Evolutionary conservation across 2,888 invertebrate species (phyloP).

Genomic region (Nomada lathburiana): DNA sequence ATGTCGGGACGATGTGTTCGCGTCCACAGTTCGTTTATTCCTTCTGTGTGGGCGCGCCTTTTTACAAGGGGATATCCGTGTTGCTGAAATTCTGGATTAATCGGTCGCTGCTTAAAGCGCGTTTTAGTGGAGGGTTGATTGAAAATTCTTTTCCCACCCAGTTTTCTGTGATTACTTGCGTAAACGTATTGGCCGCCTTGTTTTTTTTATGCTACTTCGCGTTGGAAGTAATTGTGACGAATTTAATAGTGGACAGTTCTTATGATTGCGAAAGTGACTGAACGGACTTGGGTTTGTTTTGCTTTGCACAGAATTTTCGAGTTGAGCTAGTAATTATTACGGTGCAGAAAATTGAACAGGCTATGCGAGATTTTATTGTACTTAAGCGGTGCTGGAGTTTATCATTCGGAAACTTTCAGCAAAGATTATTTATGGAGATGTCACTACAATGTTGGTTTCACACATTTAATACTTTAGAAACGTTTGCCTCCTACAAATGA

Average conservation of each 20-base stretch:
- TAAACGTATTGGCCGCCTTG: too few species aligned
- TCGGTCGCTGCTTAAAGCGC: not conserved
- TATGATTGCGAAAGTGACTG: too few species aligned
- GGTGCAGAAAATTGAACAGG: too few species aligned
- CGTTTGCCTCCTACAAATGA: not conserved
- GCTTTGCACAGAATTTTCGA: too few species aligned
- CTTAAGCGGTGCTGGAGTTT: too few species aligned
- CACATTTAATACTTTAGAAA: not conserved
- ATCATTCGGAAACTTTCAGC: too few species aligned
- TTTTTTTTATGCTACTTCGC: too few species aligned
- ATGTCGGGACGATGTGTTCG: not conserved
- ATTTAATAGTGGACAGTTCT: too few species aligned
- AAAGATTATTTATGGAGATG: not conserved
- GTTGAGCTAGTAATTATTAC: too few species aligned
- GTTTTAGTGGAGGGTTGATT: not conserved
- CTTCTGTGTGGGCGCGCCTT: not conserved
- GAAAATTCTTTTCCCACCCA: not conserved
- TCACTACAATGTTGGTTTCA: not conserved
- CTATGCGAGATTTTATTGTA: too few species aligned
- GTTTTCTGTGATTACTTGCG: not conserved
- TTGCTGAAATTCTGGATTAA: not conserved
- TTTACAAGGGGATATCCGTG: not conserved
- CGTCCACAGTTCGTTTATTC: constrained; percentile 10
- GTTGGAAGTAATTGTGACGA: too few species aligned
- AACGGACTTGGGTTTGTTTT: too few species aligned